phyloP scores from a whole-genome alignment of 2,797 vertebrate genomes.

The Dryobates pubescens region DNA sequence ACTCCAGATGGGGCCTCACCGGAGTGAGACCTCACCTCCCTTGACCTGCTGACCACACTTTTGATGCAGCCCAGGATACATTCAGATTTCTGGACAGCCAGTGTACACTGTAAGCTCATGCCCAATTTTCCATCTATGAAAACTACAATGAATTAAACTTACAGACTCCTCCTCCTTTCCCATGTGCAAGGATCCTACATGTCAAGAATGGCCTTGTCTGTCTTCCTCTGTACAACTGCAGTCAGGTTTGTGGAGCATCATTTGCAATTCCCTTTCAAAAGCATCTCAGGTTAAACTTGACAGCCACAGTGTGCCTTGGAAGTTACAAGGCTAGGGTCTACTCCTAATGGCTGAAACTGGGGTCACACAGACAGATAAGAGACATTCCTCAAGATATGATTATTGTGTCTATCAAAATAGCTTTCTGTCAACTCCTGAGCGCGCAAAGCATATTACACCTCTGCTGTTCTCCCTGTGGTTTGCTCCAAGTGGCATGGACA shows the following conservation, averaged over 20 bases:
- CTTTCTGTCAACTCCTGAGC: neutral
- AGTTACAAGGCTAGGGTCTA: neutral
- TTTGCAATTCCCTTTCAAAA: neutral
- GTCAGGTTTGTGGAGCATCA: neutral
- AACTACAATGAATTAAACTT: neutral
- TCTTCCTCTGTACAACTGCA: neutral
- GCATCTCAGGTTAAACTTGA: neutral
- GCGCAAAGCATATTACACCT: neutral
- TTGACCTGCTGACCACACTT: neutral
- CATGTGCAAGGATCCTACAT: neutral
- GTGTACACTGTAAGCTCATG: rapidly evolving
- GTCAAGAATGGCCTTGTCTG: neutral
- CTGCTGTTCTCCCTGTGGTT: neutral
- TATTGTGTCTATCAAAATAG: neutral
- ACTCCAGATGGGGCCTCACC: neutral
- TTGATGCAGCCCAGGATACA: neutral
- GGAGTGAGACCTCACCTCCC: neutral
- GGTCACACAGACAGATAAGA: neutral
- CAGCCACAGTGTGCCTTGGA: neutral
- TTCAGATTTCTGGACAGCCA: neutral
- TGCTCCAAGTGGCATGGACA: neutral
- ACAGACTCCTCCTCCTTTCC: neutral
- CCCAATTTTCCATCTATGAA: neutral
- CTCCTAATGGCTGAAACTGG: neutral
- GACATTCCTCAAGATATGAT: neutral